A percentile compares a stretch with the other conserved stretches of the same genome.
Conservation (phyloP, 2,113 vertebrate species). For the Tyto alba region DNA sequence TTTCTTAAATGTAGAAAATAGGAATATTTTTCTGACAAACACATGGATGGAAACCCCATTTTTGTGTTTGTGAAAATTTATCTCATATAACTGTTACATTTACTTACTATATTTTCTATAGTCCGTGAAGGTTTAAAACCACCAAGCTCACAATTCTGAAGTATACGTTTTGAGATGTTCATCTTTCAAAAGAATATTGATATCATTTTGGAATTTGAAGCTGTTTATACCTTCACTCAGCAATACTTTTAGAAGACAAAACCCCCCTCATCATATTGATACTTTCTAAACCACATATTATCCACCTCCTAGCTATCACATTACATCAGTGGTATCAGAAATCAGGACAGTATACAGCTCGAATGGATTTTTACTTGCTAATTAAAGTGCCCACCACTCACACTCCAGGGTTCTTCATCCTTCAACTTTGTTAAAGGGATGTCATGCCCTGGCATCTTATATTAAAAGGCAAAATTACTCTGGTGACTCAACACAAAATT, state of each 20-base stretch:
- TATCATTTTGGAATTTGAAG: not conserved
- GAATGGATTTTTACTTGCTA: not conserved
- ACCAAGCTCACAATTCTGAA: not conserved
- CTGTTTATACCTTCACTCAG: not conserved
- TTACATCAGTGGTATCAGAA: not conserved
- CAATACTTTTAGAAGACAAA: not conserved
- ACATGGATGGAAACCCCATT: not conserved
- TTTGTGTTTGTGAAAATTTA: not conserved
- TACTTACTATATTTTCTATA: not conserved
- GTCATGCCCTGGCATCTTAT: not conserved
- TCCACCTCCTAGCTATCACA: not conserved
- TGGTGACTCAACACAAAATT: not conserved
- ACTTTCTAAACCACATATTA: not conserved
- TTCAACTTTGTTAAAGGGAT: not conserved
- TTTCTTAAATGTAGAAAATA: not conserved
- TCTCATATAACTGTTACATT: not conserved
- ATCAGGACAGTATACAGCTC: not conserved
- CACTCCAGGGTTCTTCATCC: not conserved
- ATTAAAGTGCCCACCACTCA: not conserved
- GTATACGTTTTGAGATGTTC: not conserved
- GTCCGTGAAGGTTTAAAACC: not conserved
- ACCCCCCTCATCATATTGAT: accelerated
- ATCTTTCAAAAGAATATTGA: not conserved
- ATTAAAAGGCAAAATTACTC: not conserved
- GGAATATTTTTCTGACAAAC: not conserved